phyloP scores from a whole-genome alignment of 2,797 vertebrate species.

The Pogonophryne albipinna region DNA sequence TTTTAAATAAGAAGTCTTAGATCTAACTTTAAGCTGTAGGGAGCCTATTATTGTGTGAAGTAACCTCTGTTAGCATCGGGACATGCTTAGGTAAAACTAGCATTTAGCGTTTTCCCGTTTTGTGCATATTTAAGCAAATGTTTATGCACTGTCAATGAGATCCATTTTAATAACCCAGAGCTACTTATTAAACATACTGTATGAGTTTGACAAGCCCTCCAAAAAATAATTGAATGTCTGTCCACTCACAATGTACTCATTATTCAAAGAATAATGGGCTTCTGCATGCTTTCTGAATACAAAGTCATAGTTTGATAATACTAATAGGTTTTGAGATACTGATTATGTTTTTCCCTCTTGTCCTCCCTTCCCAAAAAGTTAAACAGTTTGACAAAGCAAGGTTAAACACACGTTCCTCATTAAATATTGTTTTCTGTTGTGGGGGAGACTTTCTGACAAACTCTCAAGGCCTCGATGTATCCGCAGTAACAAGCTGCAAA shows the following conservation, averaged over 20 bases:
- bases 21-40: too few relatives aligned
- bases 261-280: constrained; percentile 57
- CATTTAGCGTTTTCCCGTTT: not conserved
- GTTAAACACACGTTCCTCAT: not conserved
- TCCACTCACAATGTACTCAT: constrained; percentile 45
- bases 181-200: constrained; percentile 40
- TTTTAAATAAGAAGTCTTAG: too few relatives aligned
- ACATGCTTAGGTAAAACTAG: not conserved
- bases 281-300: constrained; percentile 35
- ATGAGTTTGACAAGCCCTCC: constrained; percentile 44
- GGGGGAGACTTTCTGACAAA: constrained; percentile 28
- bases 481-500: constrained; percentile 23
- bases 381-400: not conserved
- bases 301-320: constrained; percentile 21
- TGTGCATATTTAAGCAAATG: constrained; percentile 36
- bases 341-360: constrained; percentile 28
- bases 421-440: constrained; percentile 19
- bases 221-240: constrained; percentile 62
- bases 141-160: constrained; percentile 24
- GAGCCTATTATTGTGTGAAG: not conserved
- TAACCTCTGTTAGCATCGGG: not conserved
- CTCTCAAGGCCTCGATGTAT: not conserved
- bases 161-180: constrained; percentile 45
- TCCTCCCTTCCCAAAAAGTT: not conserved
- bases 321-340: constrained; percentile 25